phyloP scores from a whole-genome alignment of 2,113 vertebrate genomes.

The Apodemus sylvaticus region DNA sequence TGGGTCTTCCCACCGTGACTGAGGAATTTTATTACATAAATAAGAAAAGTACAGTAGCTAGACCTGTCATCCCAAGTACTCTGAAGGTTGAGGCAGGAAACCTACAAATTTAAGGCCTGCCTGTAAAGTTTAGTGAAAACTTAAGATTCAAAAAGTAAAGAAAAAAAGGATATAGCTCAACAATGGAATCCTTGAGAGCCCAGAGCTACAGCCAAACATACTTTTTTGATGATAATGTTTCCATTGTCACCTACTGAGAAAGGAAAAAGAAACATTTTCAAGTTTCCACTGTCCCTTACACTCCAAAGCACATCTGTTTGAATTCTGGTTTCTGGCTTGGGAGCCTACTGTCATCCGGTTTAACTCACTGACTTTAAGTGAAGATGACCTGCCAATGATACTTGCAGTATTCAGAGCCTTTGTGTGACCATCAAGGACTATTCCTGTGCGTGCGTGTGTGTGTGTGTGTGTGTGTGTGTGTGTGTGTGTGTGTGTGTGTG shows the following conservation, averaged over 20 bases:
- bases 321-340: background rate
- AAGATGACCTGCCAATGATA: background rate
- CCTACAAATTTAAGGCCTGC: background rate
- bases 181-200: background rate
- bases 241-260: background rate
- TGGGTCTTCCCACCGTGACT: background rate
- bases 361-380: background rate
- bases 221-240: background rate
- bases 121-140: background rate
- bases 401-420: background rate
- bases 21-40: slow-evolving; percentile 49
- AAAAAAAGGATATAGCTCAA: background rate
- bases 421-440: no score
- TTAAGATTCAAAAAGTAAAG: background rate
- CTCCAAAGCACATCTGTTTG: background rate
- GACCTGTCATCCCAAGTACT: background rate
- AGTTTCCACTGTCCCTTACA: background rate
- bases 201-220: background rate
- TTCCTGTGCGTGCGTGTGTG: background rate
- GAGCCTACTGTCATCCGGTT: background rate
- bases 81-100: background rate
- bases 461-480: no score
- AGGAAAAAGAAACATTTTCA: slow-evolving; percentile 33
- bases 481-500: no score
- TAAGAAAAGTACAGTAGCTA: slow-evolving; percentile 43